Percentiles rank a stretch among this genome's conserved stretches.
Conservation (phyloP, 2,888 invertebrate species). For the Dicyrtoma fusca region DNA sequence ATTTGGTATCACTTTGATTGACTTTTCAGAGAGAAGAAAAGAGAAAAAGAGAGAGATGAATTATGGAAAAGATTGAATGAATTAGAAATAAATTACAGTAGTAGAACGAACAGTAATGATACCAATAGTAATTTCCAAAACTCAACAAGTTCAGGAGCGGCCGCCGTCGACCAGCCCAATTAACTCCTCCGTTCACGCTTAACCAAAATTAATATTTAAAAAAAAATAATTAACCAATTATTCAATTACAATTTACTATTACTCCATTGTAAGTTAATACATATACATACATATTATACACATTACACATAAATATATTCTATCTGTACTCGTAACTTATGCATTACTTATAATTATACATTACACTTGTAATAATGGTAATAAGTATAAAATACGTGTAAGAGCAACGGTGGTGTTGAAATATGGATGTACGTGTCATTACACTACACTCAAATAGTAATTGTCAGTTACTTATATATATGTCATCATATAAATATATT, state of each 20-base stretch:
- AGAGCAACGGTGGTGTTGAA: no score
- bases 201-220: constrained; percentile 22
- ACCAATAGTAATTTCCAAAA: constrained; percentile 34
- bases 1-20: constrained; percentile 10
- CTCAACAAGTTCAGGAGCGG: constrained; percentile 30
- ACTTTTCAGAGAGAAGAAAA: constrained; percentile 81
- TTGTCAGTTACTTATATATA: no score
- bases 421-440: no score
- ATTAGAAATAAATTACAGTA: constrained; percentile 69
- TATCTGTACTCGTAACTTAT: no score
- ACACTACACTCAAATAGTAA: no score
- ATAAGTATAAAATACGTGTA: no score
- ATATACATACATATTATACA: neutral
- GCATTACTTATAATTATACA: no score
- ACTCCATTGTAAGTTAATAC: constrained; percentile 12
- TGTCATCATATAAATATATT: no score
- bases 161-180: constrained; percentile 27
- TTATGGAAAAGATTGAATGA: constrained; percentile 94
- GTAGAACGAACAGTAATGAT: constrained; percentile 24
- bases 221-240: constrained; percentile 26
- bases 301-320: neutral
- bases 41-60: constrained; percentile 96
- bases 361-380: no score
- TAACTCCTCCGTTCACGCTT: constrained; percentile 34
- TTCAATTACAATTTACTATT: constrained; percentile 12